Percentiles rank a stretch among this genome's conserved stretches.
Conservation (phyloP, 2,888 invertebrate species). For the Sarcophaga rosellei region DNA sequence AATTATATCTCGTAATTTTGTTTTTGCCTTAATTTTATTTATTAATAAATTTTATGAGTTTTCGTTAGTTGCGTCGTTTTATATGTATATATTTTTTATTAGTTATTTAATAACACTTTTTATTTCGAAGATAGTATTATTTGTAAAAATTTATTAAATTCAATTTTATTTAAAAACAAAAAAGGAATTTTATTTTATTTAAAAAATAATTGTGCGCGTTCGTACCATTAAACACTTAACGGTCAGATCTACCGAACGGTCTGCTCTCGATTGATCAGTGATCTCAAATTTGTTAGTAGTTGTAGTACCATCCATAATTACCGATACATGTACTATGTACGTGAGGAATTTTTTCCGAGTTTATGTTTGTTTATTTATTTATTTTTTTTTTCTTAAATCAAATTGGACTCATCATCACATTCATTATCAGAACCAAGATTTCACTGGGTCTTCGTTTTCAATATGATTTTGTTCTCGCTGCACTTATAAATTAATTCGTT, state of each 20-base stretch:
- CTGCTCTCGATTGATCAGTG: slow-evolving; percentile 54
- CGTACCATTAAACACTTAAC: slow-evolving; percentile 44
- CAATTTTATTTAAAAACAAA: slow-evolving; percentile 1
- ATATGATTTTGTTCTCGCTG: slow-evolving; percentile 20
- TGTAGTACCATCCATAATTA: slow-evolving; percentile 58
- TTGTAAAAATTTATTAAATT: slow-evolving; percentile 17
- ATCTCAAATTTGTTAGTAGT: slow-evolving; percentile 56
- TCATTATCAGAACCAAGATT: slow-evolving; percentile 37
- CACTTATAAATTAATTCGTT: slow-evolving; percentile 35
- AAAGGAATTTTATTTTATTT: too few relatives aligned
- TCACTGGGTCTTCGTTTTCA: slow-evolving; percentile 43
- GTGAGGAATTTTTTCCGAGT: slow-evolving; percentile 20
- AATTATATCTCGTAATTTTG: slow-evolving; percentile 5
- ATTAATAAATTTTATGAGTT: background rate
- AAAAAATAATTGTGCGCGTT: slow-evolving; percentile 8
- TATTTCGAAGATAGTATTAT: background rate
- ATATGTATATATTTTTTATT: background rate
- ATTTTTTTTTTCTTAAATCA: slow-evolving; percentile 18
- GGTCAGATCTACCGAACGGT: slow-evolving; percentile 59
- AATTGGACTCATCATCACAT: slow-evolving; percentile 29
- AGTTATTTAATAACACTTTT: slow-evolving; percentile 3
- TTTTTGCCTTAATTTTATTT: slow-evolving; percentile 7
- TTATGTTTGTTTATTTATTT: background rate
- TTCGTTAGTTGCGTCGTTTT: background rate
- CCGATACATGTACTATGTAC: slow-evolving; percentile 32